A percentile compares a stretch with the other conserved stretches of the same genome.
Conservation (phyloP, 2,113 vertebrate species). For the Gambusia holbrooki region DNA sequence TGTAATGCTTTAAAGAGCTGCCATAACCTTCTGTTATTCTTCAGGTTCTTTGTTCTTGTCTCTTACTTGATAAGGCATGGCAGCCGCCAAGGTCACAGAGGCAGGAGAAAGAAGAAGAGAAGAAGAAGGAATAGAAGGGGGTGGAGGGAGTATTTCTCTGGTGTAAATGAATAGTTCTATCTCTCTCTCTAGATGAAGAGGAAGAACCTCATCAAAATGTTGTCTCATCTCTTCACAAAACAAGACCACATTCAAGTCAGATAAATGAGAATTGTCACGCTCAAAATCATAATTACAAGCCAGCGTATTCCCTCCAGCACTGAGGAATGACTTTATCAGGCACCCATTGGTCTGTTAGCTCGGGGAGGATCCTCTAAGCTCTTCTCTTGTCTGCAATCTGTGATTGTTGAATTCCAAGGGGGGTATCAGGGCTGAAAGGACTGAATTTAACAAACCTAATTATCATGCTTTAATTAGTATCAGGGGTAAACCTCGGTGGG, state of each 20-base stretch:
- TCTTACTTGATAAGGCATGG: constrained; percentile 77
- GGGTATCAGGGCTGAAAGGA: constrained; percentile 93
- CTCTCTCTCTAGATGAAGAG: constrained; percentile 76
- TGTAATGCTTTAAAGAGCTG: constrained; percentile 75
- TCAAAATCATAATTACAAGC: constrained; percentile 81
- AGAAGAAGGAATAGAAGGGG: constrained; percentile 7
- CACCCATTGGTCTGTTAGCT: constrained; percentile 64
- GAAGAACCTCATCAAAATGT: constrained; percentile 80
- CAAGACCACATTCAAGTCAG: constrained; percentile 73
- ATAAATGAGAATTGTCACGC: constrained; percentile 80
- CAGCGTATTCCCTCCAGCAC: constrained; percentile 70
- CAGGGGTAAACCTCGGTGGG: constrained; percentile 98
- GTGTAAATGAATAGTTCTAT: constrained; percentile 76
- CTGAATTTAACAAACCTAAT: constrained; percentile 99
- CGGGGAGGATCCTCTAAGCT: constrained; percentile 70
- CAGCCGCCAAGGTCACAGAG: constrained; percentile 78
- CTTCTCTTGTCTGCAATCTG: constrained; percentile 80
- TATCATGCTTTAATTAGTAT: constrained; percentile 99
- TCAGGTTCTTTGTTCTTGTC: constrained; percentile 77
- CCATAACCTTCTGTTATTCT: constrained; percentile 80
- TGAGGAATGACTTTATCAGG: constrained; percentile 71
- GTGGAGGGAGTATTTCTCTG: constrained; percentile 60
- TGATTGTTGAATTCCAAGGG: constrained; percentile 85
- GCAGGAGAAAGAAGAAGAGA: constrained; percentile 58
- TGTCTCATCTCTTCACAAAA: constrained; percentile 73